phyloP scores from a whole-genome alignment of 2,888 invertebrate species.

The Boloria euphrosyne region DNA sequence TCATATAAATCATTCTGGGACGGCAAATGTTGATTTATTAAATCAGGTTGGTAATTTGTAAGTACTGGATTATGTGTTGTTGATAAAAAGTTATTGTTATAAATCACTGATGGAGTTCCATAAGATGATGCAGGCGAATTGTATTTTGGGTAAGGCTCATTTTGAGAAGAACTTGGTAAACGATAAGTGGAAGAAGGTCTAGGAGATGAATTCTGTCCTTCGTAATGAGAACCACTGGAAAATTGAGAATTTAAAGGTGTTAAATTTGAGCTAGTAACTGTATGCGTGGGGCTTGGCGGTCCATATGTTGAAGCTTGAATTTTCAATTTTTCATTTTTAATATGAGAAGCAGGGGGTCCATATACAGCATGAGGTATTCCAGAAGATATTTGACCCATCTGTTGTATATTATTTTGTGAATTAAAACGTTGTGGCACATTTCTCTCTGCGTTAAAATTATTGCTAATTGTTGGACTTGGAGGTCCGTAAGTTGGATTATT shows the following conservation, averaged over 20 bases:
- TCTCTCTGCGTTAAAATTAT: conserved; percentile 53
- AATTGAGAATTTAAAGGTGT: conserved; percentile 62
- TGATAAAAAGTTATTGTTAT: conserved; percentile 49
- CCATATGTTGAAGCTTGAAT: conserved; percentile 61
- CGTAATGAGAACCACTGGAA: conserved; percentile 45
- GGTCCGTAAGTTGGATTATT: conserved; percentile 68
- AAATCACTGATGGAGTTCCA: conserved; percentile 44
- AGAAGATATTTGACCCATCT: conserved; percentile 50
- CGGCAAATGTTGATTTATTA: conserved; percentile 57
- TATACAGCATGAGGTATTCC: conserved; percentile 59
- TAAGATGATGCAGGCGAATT: conserved; percentile 45
- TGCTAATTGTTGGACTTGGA: conserved; percentile 66
- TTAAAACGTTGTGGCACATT: conserved; percentile 58
- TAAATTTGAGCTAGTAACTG: conserved; percentile 62
- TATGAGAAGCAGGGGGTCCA: conserved; percentile 53
- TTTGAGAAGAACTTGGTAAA: conserved; percentile 46
- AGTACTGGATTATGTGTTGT: conserved; percentile 52
- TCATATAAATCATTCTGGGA: conserved; percentile 54
- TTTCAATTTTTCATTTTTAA: conserved; percentile 45
- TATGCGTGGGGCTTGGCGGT: conserved; percentile 58
- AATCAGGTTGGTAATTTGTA: conserved; percentile 52
- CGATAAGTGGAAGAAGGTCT: conserved; percentile 35
- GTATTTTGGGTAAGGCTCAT: conserved; percentile 45
- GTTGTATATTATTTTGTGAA: conserved; percentile 48
- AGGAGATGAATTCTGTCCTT: conserved; percentile 41